Evolutionary conservation across 2,113 vertebrate genomes (phyloP), one percentile per base, ranked within the genome.

Genomic region (Capra hircus): DNA sequence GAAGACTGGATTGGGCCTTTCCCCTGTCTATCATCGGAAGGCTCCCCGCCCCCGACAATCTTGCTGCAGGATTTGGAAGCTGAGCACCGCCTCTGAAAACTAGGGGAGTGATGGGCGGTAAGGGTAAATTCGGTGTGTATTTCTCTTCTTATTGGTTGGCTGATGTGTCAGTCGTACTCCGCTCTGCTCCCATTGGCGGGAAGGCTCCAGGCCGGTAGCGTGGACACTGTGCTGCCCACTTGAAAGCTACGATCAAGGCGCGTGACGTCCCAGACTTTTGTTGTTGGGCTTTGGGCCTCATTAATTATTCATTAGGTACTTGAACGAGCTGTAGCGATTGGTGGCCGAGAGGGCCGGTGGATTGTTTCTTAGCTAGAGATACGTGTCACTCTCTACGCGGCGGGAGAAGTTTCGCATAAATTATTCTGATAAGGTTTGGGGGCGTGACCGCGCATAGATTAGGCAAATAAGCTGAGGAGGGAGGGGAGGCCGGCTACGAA

Each of bases 401-500:
- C 55, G 10, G 86, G 78, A 82, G 67, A 87, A 81, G 27, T 50
- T 82, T 57, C 7, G 88, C 80, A 97, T 98, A 98, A 85, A 98
- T 98, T 98, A 97, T 94, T 87, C 94, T 5, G 52, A 96, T 23
- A 2, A 53, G 60, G 30, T 0, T 1, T 0, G 60, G 95, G 96
- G 98, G 97, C 95, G 97, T 91, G 30, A 0, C 12, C 6, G 0
- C 10, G 88, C 98, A 97, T 98, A 95, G 1, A 96, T 98, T 98
- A 98, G 91, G 88, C 95, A 98, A 98, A 98, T 98, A 16, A 86
- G 27, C 3, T 45, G 5, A 21, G 97, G 93, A 94, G 97, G 96
- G 90, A 43, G 86, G 97, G 94, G 59, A 82, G 96, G 88, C 97
- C 97, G 97, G 95, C 96, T 95, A 93, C 92, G 95, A 98, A 97